Evolutionary conservation across 2,113 vertebrate species (phyloP).

Genomic region (Gopherus evgoodei): DNA sequence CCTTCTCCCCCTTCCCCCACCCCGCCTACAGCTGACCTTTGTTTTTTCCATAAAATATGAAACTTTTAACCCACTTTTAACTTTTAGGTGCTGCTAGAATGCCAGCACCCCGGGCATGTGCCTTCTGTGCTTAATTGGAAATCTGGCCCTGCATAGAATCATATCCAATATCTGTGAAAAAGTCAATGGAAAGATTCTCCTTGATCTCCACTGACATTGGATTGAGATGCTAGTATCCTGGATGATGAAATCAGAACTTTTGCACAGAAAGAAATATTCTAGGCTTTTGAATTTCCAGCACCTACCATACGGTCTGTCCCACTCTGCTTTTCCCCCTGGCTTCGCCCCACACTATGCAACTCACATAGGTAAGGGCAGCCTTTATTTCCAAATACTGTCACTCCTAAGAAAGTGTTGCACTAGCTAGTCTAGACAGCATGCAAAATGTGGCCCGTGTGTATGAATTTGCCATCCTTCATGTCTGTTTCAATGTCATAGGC

Average conservation of each 20-base stretch:
- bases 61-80: too few relatives aligned
- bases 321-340: neutral
- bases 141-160: too few relatives aligned
- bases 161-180: neutral
- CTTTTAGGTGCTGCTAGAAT: too few relatives aligned
- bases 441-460: too few relatives aligned
- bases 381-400: neutral
- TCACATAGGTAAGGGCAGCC: neutral
- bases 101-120: too few relatives aligned
- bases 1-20: too few relatives aligned
- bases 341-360: neutral
- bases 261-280: neutral
- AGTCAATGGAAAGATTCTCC: neutral
- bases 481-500: neutral
- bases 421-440: neutral
- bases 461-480: neutral
- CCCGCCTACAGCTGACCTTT: too few relatives aligned
- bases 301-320: neutral
- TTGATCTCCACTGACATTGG: neutral
- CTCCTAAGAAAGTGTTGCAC: neutral
- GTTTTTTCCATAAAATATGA: too few relatives aligned
- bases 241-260: neutral
- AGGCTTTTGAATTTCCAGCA: neutral
- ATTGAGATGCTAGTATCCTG: neutral
- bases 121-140: too few relatives aligned